These are phyloP conservation scores for Coturnix japonica DNA, from an alignment of 2,113 vertebrate species.

Conservation along the genomic window DNA sequence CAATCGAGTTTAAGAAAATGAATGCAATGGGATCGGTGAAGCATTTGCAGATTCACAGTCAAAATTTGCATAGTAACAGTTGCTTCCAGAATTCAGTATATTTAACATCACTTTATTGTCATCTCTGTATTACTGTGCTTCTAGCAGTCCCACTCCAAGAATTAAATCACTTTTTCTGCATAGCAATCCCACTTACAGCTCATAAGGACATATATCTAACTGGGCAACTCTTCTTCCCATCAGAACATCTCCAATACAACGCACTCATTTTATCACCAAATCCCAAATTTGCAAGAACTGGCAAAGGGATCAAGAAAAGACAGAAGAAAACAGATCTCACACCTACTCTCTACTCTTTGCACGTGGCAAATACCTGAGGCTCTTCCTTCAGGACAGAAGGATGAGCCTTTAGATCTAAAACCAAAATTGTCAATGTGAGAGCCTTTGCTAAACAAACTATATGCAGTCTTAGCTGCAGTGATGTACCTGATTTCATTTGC, in stretches of 20 bases:
- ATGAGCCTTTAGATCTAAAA: not conserved
- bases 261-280: not conserved
- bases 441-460: not conserved
- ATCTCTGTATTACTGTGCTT: not conserved
- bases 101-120: not conserved
- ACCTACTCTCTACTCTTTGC: not conserved
- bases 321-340: not conserved
- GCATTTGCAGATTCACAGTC: not conserved
- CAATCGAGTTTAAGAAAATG: not conserved
- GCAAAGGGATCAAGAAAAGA: not conserved
- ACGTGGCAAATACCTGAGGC: not conserved
- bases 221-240: not conserved
- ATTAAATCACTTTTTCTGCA: not conserved
- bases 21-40: not conserved
- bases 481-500: slow-evolving; percentile 46
- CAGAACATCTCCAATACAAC: not conserved
- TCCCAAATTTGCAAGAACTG: not conserved
- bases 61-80: not conserved
- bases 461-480: not conserved
- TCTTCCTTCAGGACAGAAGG: not conserved
- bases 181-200: not conserved
- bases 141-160: not conserved
- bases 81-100: not conserved
- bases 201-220: not conserved
- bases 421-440: not conserved